These are phyloP conservation scores for human DNA, from an alignment of 2,113 vertebrate species.

Conservation along the genomic window DNA sequence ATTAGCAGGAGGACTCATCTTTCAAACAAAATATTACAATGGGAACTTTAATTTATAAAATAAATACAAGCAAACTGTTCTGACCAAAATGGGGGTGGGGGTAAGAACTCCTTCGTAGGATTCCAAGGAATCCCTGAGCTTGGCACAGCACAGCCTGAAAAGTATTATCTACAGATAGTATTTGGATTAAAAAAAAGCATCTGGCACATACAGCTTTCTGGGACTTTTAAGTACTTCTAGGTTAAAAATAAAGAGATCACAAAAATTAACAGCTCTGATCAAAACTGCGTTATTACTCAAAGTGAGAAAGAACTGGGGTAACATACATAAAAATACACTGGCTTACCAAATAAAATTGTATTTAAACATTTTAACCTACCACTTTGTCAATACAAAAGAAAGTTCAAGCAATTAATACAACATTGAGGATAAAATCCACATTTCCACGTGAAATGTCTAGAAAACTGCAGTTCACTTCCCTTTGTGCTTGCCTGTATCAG, in stretches of 20 bases:
- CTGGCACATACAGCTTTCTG: not conserved
- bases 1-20: not conserved
- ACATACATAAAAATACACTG: not conserved
- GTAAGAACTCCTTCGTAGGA: not conserved
- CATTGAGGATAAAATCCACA: not conserved
- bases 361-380: not conserved
- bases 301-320: not conserved
- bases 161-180: not conserved
- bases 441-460: not conserved
- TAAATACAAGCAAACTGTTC: not conserved
- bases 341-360: not conserved
- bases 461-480: not conserved
- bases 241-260: constrained; percentile 21
- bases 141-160: not conserved
- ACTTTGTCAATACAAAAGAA: not conserved
- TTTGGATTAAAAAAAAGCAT: not conserved
- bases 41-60: not conserved
- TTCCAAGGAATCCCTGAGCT: not conserved
- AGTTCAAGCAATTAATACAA: not conserved
- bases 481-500: not conserved
- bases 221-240: not conserved
- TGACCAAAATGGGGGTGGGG: not conserved
- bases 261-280: constrained; percentile 9
- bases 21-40: constrained; percentile 47
- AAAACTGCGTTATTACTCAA: not conserved